Conservation (phyloP, 1,140 invertebrate genomes). For the Himalopsyche phryganea region DNA sequence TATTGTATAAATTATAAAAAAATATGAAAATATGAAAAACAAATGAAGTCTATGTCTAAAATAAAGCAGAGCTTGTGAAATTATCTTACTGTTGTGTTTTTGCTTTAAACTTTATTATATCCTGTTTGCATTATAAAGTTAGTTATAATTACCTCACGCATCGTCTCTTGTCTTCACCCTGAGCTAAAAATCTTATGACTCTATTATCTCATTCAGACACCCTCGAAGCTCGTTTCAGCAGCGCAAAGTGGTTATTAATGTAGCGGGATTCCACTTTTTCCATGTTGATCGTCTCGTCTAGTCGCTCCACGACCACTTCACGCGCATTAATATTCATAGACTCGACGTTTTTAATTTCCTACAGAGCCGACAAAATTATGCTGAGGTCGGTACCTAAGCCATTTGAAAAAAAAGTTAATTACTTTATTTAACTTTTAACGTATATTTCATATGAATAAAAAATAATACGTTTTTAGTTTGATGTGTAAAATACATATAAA, state of each 20-base stretch:
- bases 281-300: conserved; percentile 15
- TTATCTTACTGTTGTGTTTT: no score
- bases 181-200: neutral
- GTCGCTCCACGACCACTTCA: conserved; percentile 2
- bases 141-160: conserved; percentile 23
- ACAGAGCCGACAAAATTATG: neutral
- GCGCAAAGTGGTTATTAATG: conserved; percentile 7
- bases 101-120: no score
- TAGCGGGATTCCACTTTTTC: conserved; percentile 17
- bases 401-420: neutral
- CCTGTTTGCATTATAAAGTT: neutral
- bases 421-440: conserved; percentile 12
- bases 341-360: conserved; percentile 22
- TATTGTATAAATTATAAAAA: no score
- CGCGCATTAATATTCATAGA: conserved; percentile 24
- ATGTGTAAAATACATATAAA: no score
- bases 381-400: neutral
- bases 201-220: conserved; percentile 13
- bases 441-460: conserved; percentile 11
- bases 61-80: no score
- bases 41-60: no score
- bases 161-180: neutral
- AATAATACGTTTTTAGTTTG: no score
- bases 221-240: neutral
- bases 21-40: no score